Evolutionary conservation across 2,113 vertebrate genomes (phyloP).

Genomic region (Mugil cephalus): DNA sequence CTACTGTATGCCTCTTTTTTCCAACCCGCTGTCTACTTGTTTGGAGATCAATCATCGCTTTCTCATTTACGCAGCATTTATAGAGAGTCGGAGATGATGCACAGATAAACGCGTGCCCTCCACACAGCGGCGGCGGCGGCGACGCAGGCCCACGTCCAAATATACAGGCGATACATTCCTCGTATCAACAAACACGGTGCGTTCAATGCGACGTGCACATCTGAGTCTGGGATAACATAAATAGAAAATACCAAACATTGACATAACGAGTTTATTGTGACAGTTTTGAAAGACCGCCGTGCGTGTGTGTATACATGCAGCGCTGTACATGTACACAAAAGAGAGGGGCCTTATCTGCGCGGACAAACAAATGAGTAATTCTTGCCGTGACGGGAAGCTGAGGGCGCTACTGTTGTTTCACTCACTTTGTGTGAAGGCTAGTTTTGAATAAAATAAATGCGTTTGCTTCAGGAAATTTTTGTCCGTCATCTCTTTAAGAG

Average conservation of each 20-base stretch:
- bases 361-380: constrained; percentile 24
- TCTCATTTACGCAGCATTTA: constrained; percentile 60
- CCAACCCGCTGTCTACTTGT: constrained; percentile 62
- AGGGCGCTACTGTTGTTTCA: neutral
- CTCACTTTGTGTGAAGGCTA: constrained; percentile 11
- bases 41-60: constrained; percentile 61
- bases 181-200: neutral
- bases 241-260: constrained; percentile 12
- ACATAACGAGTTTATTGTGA: neutral
- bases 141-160: constrained; percentile 26
- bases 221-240: neutral
- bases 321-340: neutral
- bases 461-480: too few species aligned
- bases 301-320: neutral
- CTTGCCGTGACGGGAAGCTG: constrained; percentile 9
- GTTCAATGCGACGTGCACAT: neutral
- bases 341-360: constrained; percentile 34
- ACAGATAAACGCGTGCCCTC: constrained; percentile 26
- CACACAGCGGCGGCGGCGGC: too few species aligned
- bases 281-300: constrained; percentile 4
- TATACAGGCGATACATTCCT: constrained; percentile 8
- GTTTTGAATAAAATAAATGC: too few species aligned
- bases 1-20: constrained; percentile 42
- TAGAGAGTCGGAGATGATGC: constrained; percentile 37
- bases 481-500: neutral